Evolutionary conservation across 2,113 vertebrate species (phyloP).

Genomic region (Triplophysa tibetana): DNA sequence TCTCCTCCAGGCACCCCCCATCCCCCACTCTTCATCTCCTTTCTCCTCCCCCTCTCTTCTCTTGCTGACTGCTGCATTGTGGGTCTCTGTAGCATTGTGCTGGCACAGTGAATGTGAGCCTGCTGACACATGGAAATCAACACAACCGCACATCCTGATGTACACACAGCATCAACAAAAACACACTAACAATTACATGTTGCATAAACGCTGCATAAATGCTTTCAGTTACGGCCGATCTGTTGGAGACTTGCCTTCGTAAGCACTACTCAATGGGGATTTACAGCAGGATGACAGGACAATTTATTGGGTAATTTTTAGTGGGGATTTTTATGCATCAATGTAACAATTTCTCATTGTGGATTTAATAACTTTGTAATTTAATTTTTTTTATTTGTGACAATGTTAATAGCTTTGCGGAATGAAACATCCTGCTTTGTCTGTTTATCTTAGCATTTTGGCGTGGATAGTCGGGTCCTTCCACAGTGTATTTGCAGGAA

Average conservation of each 20-base stretch:
- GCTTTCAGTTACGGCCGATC: background rate
- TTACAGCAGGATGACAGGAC: background rate
- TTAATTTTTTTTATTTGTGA: too few species aligned
- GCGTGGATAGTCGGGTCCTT: background rate
- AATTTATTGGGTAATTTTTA: slow-evolving; percentile 4
- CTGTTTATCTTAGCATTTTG: background rate
- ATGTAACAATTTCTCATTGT: too few species aligned
- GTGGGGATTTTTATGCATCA: slow-evolving; percentile 1
- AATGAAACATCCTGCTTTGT: background rate
- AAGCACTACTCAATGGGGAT: background rate
- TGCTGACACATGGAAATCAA: slow-evolving; percentile 52
- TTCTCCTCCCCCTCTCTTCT: slow-evolving; percentile 25
- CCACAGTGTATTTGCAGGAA: background rate
- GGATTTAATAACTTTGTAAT: too few species aligned
- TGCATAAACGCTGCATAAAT: slow-evolving; percentile 16
- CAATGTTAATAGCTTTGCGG: too few species aligned
- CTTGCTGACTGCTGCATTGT: slow-evolving; percentile 59
- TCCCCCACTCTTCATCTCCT: slow-evolving; percentile 1
- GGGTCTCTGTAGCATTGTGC: slow-evolving; percentile 59
- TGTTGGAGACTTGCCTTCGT: background rate
- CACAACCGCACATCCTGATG: slow-evolving; percentile 49
- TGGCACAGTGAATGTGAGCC: slow-evolving; percentile 50
- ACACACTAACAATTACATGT: slow-evolving; percentile 11
- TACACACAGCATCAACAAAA: slow-evolving; percentile 31
- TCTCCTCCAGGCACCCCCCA: background rate